Base-by-base conservation (phyloP, 2,888 invertebrate species). In the Cylindroiulus punctatus region DNA sequence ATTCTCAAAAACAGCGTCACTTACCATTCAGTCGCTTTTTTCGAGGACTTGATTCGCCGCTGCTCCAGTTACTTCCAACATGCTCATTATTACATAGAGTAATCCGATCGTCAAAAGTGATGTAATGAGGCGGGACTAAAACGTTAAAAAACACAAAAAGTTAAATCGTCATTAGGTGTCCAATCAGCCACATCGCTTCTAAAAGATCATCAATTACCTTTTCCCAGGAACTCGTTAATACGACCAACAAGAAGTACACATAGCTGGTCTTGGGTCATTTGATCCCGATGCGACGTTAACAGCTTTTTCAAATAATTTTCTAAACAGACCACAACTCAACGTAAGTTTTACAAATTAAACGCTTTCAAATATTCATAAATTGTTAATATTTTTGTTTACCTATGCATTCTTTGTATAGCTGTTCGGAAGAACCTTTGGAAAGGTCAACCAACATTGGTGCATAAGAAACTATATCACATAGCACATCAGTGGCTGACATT, bases 401-500 rank as follows among this genome's bases (percentile, higher is more conserved):
- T 3, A 84, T 30, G 36, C 32, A 17, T 3, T 42, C 57, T 57
- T 84, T 84, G 19, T 30, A 84, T 52, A 52, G 14, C 87, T 57
- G 86, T 81, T 40, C 88, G 88, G 81, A 87, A 87, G 7, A 90
- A 88, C 10, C 89, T 89, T 30, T 22, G 4, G 76, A 65, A 42
- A 76, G 0, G n/a, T 42, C 85, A 85, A 90, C 89, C 17, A 90
- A 84, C 12, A 87, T 42, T 5, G 90, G 90, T 86, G 89, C 89
- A 87, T 90, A 91, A 7, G 90, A 89, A 8, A 90, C 88, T 26
- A 91, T 88, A 86, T 91, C 91, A 84, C 89, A 88, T 22, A 91
- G 88, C n/a, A 90, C 88, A 85, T 90, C 90, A 76, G 88, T 87
- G 14, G 89, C 89, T 5, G 88, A 87, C 88, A 90, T 87, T n/a